Conservation (phyloP, 1,140 invertebrate genomes). For the Lepidostoma basale region DNA sequence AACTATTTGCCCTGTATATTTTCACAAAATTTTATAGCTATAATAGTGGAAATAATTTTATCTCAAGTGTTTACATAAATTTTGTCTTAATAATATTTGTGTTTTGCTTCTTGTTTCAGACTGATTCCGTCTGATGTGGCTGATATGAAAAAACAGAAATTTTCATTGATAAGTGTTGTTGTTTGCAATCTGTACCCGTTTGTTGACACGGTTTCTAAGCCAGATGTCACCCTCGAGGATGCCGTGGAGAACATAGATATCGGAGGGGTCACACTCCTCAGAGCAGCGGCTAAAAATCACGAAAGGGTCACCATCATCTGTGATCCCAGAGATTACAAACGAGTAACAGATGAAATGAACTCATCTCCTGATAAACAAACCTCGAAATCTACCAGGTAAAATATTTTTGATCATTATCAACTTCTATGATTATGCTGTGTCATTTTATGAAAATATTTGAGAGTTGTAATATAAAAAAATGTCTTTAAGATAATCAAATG, state of each 20-base stretch:
- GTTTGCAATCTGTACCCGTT: constrained; percentile 98
- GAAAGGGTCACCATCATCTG: constrained; percentile 93
- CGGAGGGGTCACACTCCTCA: constrained; percentile 91
- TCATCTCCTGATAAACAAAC: constrained; percentile 68
- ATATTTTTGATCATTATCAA: too few relatives aligned
- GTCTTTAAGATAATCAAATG: too few relatives aligned
- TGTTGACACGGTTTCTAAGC: constrained; percentile 83
- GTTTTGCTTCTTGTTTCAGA: constrained; percentile 55
- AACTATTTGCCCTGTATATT: too few relatives aligned
- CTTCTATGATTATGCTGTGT: too few relatives aligned
- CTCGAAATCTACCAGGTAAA: constrained; percentile 73
- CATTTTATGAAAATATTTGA: too few relatives aligned
- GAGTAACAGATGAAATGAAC: constrained; percentile 75
- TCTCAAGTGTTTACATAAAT: too few relatives aligned
- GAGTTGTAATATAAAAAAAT: too few relatives aligned
- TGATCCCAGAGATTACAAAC: constrained; percentile 89
- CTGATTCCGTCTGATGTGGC: constrained; percentile 76
- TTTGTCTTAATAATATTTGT: neutral
- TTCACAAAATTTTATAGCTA: too few relatives aligned
- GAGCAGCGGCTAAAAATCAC: constrained; percentile 98
- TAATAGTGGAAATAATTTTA: too few relatives aligned
- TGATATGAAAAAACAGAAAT: constrained; percentile 81
- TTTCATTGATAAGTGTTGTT: constrained; percentile 78
- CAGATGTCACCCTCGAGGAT: constrained; percentile 81
- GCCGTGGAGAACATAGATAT: constrained; percentile 99